phyloP scores from a whole-genome alignment of 2,113 vertebrate genomes.

The Phrynocephalus versicolor region DNA sequence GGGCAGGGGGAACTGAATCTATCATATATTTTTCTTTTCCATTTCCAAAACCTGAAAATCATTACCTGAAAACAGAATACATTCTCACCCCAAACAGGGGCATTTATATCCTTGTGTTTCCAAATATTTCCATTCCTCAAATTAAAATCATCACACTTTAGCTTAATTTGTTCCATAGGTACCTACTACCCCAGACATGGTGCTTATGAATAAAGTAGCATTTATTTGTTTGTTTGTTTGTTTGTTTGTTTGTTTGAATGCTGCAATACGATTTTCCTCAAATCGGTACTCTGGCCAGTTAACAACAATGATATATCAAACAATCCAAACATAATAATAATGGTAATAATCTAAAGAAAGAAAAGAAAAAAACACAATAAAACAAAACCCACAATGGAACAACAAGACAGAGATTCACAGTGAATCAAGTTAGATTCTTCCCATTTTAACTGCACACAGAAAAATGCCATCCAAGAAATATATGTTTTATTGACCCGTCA shows the following conservation, averaged over 20 bases:
- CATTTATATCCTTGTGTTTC: not conserved
- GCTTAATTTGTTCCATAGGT: not conserved
- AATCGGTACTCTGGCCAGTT: no score
- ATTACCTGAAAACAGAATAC: not conserved
- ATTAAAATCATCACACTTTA: not conserved
- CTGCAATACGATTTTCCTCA: no score
- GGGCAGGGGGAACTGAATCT: not conserved
- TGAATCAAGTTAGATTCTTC: not conserved
- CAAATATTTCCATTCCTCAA: not conserved
- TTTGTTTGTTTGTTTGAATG: no score
- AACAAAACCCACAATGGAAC: not conserved
- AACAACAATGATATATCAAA: no score
- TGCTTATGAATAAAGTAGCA: no score
- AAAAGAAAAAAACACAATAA: no score
- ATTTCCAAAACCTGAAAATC: not conserved
- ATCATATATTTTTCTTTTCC: not conserved
- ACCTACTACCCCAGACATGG: not conserved
- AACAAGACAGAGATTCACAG: no score
- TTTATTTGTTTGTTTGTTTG: no score
- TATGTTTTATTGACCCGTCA: conserved; percentile 64
- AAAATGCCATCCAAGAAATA: conserved; percentile 42
- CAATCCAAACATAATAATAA: no score
- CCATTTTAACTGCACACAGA: conserved; percentile 22
- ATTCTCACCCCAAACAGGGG: not conserved
- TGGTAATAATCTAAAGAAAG: no score